phyloP scores from a whole-genome alignment of 2,888 invertebrate genomes.

The Ormyrus thymus region DNA sequence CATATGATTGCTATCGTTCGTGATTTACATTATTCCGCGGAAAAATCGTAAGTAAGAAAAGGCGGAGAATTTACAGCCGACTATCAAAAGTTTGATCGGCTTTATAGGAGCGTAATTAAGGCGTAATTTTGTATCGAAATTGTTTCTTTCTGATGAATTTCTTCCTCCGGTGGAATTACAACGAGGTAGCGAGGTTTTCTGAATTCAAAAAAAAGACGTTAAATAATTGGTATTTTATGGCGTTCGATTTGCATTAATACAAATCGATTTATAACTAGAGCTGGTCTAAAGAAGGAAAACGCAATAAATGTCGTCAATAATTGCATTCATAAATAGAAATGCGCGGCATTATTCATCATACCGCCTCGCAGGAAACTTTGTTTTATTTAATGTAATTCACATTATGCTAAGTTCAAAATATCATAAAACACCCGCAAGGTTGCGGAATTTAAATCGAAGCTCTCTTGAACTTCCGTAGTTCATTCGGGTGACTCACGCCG shows the following conservation, averaged over 20 bases:
- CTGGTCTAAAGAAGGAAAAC: neutral
- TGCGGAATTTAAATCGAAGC: neutral
- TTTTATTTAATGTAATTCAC: conserved; percentile 22
- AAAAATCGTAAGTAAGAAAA: conserved; percentile 21
- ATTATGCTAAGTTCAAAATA: conserved; percentile 27
- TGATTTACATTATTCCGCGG: conserved; percentile 15
- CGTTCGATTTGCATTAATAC: neutral
- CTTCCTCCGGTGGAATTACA: too few relatives aligned
- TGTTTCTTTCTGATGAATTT: too few relatives aligned
- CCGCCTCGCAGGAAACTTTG: conserved; percentile 28
- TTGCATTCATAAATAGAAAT: neutral
- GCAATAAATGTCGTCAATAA: conserved; percentile 21
- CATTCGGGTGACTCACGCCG: too few relatives aligned
- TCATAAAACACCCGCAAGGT: conserved; percentile 45
- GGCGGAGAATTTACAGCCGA: neutral
- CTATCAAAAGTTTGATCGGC: conserved; percentile 25
- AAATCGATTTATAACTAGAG: neutral
- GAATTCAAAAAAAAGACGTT: too few relatives aligned
- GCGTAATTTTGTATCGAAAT: neutral
- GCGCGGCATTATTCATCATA: conserved; percentile 22
- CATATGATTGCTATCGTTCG: conserved; percentile 6
- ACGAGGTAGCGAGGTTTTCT: too few relatives aligned
- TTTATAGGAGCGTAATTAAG: neutral
- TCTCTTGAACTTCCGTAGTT: conserved; percentile 22
- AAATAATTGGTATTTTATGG: neutral